Evolutionary conservation across 2,113 vertebrate genomes (phyloP), one percentile per base, ranked within the genome.

Genomic region (Phyllostomus discolor): DNA sequence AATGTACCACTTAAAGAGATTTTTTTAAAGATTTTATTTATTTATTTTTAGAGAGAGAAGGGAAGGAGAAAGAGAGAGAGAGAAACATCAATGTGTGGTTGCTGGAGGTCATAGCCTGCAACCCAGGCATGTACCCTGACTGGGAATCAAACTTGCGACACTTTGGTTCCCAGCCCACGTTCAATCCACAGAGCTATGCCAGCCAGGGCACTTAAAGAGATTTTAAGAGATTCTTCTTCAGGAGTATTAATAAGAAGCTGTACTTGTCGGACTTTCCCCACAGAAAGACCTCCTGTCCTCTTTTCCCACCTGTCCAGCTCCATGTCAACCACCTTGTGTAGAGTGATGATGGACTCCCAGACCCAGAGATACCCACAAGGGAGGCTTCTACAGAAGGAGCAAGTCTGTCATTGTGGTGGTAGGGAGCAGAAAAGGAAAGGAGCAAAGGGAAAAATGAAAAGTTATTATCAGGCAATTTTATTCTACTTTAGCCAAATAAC

Each of bases 151-250:
- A n/a, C n/a, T n/a, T n/a, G n/a, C n/a, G n/a, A n/a, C n/a, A n/a
- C n/a, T n/a, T n/a, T n/a, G n/a, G n/a, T n/a, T n/a, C n/a, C n/a
- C n/a, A n/a, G n/a, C n/a, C n/a, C n/a, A n/a, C n/a, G n/a, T n/a
- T n/a, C n/a, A n/a, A n/a, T n/a, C n/a, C n/a, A n/a, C n/a, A n/a
- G n/a, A n/a, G n/a, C n/a, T n/a, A n/a, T n/a, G n/a, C n/a, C n/a
- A n/a, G n/a, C n/a, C n/a, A n/a, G n/a, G n/a, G n/a, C 43, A 88
- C 95, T 96, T 80, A 95, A 97, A 94, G 52, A 95, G 82, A 76
- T 88, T 87, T 85, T 85, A 80, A 75, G 52, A 91, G 79, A 88
- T 57, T 50, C 90, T 96, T 80, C 94, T 95, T 90, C 79, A 93
- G 84, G 82, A 97, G 48, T 66, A 97, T 62, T 96, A 92, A 79